Conservation (phyloP, 64 coral and sea anemone genomes). For the Pachyseris speciosa region DNA sequence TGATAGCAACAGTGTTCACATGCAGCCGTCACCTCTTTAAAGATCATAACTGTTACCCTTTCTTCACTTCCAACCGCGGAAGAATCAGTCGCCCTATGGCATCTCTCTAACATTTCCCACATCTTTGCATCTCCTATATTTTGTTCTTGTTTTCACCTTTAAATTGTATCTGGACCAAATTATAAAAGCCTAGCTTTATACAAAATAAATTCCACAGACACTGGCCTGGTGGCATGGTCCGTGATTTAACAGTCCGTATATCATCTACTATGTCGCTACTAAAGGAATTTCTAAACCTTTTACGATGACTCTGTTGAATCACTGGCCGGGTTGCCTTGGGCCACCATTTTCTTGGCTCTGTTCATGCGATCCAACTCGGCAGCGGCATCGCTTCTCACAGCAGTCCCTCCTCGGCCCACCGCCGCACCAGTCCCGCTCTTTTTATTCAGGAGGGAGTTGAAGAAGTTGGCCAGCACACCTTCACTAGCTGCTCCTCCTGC, state of each 20-base stretch:
- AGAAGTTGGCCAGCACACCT: slow-evolving; percentile 99
- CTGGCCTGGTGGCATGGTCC: background rate
- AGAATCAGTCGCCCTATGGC: background rate
- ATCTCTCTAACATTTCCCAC: background rate
- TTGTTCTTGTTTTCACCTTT: background rate
- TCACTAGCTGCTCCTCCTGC: slow-evolving; percentile 67
- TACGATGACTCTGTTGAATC: slow-evolving; percentile 35
- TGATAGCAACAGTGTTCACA: too few species aligned
- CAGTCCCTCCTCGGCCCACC: slow-evolving; percentile 52
- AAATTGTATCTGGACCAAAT: slow-evolving; percentile 20
- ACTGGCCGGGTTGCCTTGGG: slow-evolving; percentile 25
- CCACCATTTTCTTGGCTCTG: slow-evolving; percentile 84
- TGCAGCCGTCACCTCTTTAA: background rate
- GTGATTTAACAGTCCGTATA: background rate
- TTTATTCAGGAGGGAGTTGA: slow-evolving; percentile 97
- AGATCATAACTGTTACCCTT: background rate
- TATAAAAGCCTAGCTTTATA: slow-evolving; percentile 54
- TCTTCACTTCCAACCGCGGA: background rate
- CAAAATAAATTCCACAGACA: slow-evolving; percentile 33
- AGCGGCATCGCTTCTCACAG: slow-evolving; percentile 91
- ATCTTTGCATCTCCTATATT: background rate
- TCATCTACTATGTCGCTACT: background rate
- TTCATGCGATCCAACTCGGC: slow-evolving; percentile 98
- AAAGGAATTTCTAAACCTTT: background rate
- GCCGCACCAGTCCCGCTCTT: slow-evolving; percentile 62